Base-by-base conservation (phyloP, 2,888 invertebrate species). In the Sympetrum striolatum region DNA sequence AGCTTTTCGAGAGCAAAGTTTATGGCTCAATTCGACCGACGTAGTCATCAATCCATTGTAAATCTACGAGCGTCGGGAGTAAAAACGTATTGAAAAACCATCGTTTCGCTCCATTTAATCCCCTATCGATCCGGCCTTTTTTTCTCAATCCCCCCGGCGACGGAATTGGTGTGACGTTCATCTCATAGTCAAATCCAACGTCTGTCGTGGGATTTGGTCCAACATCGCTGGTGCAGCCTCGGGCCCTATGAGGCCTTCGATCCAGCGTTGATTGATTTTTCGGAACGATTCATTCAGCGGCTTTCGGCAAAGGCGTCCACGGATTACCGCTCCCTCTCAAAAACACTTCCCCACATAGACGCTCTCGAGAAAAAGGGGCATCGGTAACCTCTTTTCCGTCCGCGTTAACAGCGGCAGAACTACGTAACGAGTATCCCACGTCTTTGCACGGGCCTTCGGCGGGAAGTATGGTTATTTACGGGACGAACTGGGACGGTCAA, bases 21-120 rank as follows among this genome's bases (percentile, higher is more conserved):
- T 58, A 60, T 60, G 35, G 35, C 58, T 60, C 86, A 37, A 58
- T 86, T 60, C 58, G 60, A 39, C 60, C 22, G 8, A 48, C 37
- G 37, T 15, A 53, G 37, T 37, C 58, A 60, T 86, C 86, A 86
- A 86, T 86, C 86, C 86, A 86, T 86, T 86, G 60, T 37, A 86
- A 86, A 86, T 86, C 86, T 53, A 86, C 86, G 86, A 37, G 22
- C 86, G 35, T 1, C 12, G 58, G 58, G 37, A 86, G 60, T 22
- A n/a, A 86, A 86, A 86, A 86, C 35, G 58, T 8, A 60, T 86
- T 37, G 37, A 86, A 86, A 35, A 86, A 60, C 86, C 86, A 86
- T 60, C 86, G 58, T 58, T 82, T 82, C 82, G 35, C 39, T 60
- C 86, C 60, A 86, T 86, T 86, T 86, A 86, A 86, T 58, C 58